These are phyloP conservation scores for Nothobranchius furzeri DNA, from an alignment of 2,113 vertebrate genomes.

Conservation along the genomic window DNA sequence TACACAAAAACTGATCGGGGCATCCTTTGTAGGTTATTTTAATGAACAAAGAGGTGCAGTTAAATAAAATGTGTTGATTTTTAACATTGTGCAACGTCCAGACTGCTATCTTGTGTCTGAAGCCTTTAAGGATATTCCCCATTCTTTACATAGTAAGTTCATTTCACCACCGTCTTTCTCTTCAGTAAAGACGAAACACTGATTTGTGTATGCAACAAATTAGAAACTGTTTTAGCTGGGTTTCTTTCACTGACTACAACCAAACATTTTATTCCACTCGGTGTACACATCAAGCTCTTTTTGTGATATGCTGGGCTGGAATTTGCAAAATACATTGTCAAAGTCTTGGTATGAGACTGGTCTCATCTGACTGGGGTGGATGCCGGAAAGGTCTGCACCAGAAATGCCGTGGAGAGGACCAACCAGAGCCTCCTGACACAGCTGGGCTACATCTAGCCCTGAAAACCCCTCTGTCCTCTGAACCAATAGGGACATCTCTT, in stretches of 20 bases:
- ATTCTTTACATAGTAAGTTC: conserved; percentile 65
- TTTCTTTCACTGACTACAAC: conserved; percentile 92
- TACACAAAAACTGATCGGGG: conserved; percentile 84
- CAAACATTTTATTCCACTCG: conserved; percentile 99
- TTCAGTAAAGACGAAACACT: conserved; percentile 76
- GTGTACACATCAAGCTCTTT: conserved; percentile 98
- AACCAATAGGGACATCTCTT: conserved; percentile 97
- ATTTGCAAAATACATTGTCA: conserved; percentile 99
- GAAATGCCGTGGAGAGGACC: conserved; percentile 93
- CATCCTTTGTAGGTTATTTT: conserved; percentile 85
- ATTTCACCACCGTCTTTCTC: conserved; percentile 77
- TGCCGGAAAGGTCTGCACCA: conserved; percentile 90
- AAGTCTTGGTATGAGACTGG: conserved; percentile 99
- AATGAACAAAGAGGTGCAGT: conserved; percentile 84
- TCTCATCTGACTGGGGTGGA: conserved; percentile 95
- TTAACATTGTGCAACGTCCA: conserved; percentile 81
- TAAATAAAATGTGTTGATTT: conserved; percentile 82
- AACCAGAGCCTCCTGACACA: conserved; percentile 96
- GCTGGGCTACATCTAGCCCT: conserved; percentile 93
- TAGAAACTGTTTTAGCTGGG: conserved; percentile 8
- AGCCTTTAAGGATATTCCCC: conserved; percentile 80
- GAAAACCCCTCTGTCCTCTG: conserved; percentile 99
- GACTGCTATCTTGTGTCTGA: conserved; percentile 81
- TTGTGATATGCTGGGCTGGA: conserved; percentile 98
- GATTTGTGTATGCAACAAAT: conserved; percentile 26